A percentile compares a stretch with the other conserved stretches of the same genome.
Evolutionary conservation across 1,140 invertebrate genomes (phyloP).

Genomic region (Bombus consobrinus): DNA sequence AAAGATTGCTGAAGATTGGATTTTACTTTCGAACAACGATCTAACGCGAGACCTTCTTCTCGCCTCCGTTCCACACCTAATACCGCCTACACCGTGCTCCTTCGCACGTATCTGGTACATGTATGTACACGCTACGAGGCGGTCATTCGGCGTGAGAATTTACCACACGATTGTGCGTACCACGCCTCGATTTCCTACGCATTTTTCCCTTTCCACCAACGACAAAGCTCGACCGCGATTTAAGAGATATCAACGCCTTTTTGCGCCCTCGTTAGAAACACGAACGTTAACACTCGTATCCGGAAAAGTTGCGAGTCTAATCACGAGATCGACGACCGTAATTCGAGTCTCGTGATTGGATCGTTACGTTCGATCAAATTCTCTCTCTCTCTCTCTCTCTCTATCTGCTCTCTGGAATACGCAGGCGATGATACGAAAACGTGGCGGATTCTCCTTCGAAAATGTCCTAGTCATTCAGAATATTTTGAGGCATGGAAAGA

Average conservation of each 20-base stretch:
- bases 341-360: not conserved
- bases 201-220: slow-evolving; percentile 61
- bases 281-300: not conserved
- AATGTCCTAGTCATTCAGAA: not conserved
- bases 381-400: too few species aligned
- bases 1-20: slow-evolving; percentile 51
- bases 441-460: not conserved
- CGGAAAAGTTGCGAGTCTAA: not conserved
- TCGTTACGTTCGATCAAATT: not conserved
- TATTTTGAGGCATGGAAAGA: too few species aligned
- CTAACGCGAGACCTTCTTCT: slow-evolving; percentile 64
- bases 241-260: slow-evolving; percentile 36
- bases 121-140: slow-evolving; percentile 29
- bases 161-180: slow-evolving; percentile 66
- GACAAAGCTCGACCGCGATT: slow-evolving; percentile 47
- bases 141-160: slow-evolving; percentile 69
- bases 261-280: slow-evolving; percentile 24
- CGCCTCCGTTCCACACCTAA: slow-evolving; percentile 72
- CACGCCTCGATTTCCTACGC: slow-evolving; percentile 74
- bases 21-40: slow-evolving; percentile 57
- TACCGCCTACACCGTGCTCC: slow-evolving; percentile 59
- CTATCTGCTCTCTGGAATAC: not conserved
- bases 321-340: not conserved
- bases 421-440: not conserved
- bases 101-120: slow-evolving; percentile 51